Conservation (phyloP, 2,113 vertebrate genomes). For the Cheirogaleus medius region DNA sequence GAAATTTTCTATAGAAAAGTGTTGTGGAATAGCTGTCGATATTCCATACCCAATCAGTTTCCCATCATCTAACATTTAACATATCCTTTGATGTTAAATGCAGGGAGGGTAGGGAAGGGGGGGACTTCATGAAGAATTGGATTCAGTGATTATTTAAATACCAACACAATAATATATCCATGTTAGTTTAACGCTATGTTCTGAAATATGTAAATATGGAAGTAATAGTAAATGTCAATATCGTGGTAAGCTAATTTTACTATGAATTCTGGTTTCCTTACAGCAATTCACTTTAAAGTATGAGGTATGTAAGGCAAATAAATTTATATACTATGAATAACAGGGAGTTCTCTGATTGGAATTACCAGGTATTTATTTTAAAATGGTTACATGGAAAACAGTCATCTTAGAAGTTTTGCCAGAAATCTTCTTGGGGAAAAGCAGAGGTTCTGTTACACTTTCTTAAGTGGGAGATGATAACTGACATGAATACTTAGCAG, state of each 20-base stretch:
- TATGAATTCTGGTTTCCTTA: slow-evolving; percentile 4
- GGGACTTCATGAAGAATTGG: background rate
- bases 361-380: slow-evolving; percentile 38
- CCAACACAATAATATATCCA: background rate
- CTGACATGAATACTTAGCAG: background rate
- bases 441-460: background rate
- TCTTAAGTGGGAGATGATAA: slow-evolving; percentile 33
- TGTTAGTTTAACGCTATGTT: background rate
- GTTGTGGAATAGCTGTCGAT: background rate
- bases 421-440: slow-evolving; percentile 30
- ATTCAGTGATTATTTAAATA: slow-evolving; percentile 37
- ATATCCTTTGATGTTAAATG: background rate
- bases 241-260: slow-evolving; percentile 23
- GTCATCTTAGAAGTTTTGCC: slow-evolving; percentile 21
- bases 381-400: background rate
- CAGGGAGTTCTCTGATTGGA: background rate
- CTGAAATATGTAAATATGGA: slow-evolving; percentile 7
- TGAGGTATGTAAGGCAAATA: slow-evolving; percentile 44
- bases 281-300: slow-evolving; percentile 45
- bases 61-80: background rate
- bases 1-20: background rate
- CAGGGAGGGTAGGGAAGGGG: background rate
- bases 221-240: background rate
- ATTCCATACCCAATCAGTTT: background rate
- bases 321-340: slow-evolving; percentile 34